These are phyloP conservation scores for Batillaria attramentaria DNA, from an alignment of 1,140 invertebrate species.

Conservation along the genomic window DNA sequence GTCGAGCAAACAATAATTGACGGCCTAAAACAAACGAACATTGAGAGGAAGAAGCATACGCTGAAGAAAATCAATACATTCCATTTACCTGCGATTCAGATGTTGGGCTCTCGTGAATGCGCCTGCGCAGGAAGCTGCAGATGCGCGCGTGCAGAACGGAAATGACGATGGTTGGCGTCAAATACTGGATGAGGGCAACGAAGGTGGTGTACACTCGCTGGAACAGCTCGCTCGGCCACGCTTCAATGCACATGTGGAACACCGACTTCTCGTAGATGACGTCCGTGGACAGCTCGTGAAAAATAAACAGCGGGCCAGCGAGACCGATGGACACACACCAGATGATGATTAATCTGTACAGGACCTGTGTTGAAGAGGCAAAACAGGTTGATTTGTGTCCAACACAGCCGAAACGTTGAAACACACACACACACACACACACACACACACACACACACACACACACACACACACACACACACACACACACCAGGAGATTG, in stretches of 20 bases:
- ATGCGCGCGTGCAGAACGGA: slow-evolving; percentile 61
- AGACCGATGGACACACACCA: slow-evolving; percentile 65
- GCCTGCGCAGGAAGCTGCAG: slow-evolving; percentile 68
- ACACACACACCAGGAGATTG: no score
- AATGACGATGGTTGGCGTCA: slow-evolving; percentile 66
- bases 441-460: no score
- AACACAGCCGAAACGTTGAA: no score
- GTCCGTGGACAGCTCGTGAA: slow-evolving; percentile 61
- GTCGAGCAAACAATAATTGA: neutral
- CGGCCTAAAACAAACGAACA: neutral
- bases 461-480: no score
- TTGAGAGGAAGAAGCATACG: neutral
- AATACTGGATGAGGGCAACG: slow-evolving; percentile 57
- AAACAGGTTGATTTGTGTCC: no score
- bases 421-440: no score
- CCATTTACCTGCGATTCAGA: slow-evolving; percentile 69
- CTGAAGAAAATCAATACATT: slow-evolving; percentile 66
- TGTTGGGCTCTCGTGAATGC: slow-evolving; percentile 46
- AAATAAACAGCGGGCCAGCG: slow-evolving; percentile 66
- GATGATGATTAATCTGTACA: slow-evolving; percentile 35
- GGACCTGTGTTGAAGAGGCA: neutral
- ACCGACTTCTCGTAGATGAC: slow-evolving; percentile 42
- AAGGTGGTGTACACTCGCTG: slow-evolving; percentile 57
- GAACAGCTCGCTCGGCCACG: slow-evolving; percentile 35
- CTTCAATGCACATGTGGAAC: slow-evolving; percentile 58